Base-by-base conservation (phyloP, 2,888 invertebrate genomes). In the Oscheius sp. region DNA sequence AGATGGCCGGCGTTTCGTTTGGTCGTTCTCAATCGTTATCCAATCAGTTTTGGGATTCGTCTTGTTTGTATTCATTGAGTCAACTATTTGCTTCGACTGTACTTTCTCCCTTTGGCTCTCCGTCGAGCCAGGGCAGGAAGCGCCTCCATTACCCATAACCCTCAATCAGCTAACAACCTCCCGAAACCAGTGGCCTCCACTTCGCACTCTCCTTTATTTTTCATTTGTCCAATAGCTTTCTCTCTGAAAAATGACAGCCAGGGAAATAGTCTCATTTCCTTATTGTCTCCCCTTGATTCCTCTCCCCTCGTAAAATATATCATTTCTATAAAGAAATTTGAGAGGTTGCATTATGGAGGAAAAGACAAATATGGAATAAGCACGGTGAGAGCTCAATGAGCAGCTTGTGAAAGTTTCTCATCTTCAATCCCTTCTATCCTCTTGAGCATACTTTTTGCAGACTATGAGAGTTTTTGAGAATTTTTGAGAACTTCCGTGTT, bases 81-180 rank as follows among this genome's bases (percentile, higher is more conserved):
- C 41, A 50, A 1, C 9, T 50, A 50, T 2, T 28, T 22, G 26
- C 14, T n/a, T 26, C 26, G 50, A 50, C 50, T 26, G 50, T 50
- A 50, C 50, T 50, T n/a, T n/a, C 26, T 8, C 2, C 14, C 12
- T 12, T 8, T 22, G 41, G 20, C 28, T 26, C 26, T 26, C 4
- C 8, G 50, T n/a, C 50, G 41, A n/a, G 4, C 41, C 41, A 14
- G 4, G 22, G 30, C 56, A 32, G 59, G 59, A 59, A 41, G 44
- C n/a, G n/a, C 59, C 44, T 44, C 44, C 59, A 59, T 59, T 59
- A 59, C 59, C 59, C 59, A 54, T 59, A 59, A 59, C 59, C 59
- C 59, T 59, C 59, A 59, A 59, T 59, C 59, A 59, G 44, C 59
- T 59, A 59, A 59, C 59, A 44, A 59, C 59, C 54, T 14, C 32